Base-by-base conservation (phyloP, 2,888 invertebrate species). In the Thysanoteuthis rhombus region DNA sequence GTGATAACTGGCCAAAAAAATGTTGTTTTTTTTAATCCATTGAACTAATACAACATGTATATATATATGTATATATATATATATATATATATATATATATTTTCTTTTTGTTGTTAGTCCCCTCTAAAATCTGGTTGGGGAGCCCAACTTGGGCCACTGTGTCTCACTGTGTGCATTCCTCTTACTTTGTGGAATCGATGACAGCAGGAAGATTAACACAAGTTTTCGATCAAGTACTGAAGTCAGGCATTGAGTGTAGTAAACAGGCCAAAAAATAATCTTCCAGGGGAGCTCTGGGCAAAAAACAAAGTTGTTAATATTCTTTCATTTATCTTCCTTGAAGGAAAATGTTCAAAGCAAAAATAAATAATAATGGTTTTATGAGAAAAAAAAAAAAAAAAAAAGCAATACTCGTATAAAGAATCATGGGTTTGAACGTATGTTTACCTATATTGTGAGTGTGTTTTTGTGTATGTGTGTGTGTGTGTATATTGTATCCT, bases 11-110 rank as follows among this genome's bases (percentile, higher is more conserved):
- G 58, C 58, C 32, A 58, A 58, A 32, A 58, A 58, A 58, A 28
- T 58, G 22, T 58, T 58, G 5, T 58, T 28, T 6, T 32, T 6
- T 32, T 58, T 32, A 25, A 25, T 58, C 25, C 58, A 32, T 58
- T 32, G 58, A 32, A 58, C 58, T 58, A 58, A 28, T 10, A 58
- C 58, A 32, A 40, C 42, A 91, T 39, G 28, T 40, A 25, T 6
- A 91, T 38, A 90, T 38, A 38, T 90, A 90, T 25, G 28, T 90
- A 90, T 38, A 38, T 38, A 90, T 38, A 90, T 90, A 90, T 25
- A 90, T 90, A 38, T 38, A 90, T 90, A 90, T 90, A 90, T 39
- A 38, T 90, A 38, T 90, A 38, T 90, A 40, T 90, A 36, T 90
- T 10, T 90, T 22, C 19, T 45, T 32, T 75, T 10, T 75, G n/a